Evolutionary conservation across 2,888 invertebrate genomes (phyloP).

Genomic region (Chrysolina americana): DNA sequence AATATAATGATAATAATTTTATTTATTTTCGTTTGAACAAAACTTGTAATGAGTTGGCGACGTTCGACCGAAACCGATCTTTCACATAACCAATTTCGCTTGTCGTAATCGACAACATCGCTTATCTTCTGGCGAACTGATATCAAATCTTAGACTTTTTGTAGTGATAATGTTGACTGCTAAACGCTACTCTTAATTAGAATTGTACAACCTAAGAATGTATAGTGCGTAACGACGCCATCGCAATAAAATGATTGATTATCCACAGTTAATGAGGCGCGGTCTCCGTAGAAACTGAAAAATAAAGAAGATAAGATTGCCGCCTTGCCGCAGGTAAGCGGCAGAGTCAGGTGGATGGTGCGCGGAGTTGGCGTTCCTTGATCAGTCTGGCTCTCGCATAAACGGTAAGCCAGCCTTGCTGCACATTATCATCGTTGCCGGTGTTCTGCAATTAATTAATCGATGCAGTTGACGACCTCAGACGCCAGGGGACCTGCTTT

Average conservation of each 20-base stretch:
- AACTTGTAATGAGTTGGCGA: no score
- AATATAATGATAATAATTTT: no score
- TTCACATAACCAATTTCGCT: no score
- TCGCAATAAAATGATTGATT: conserved; percentile 17
- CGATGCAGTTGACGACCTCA: conserved; percentile 24
- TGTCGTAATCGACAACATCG: no score
- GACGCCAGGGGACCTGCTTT: conserved; percentile 23
- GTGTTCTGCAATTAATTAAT: conserved; percentile 23
- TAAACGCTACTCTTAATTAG: background rate
- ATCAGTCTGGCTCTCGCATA: conserved; percentile 10
- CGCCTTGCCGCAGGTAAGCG: conserved; percentile 3
- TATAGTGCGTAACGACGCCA: conserved; percentile 15
- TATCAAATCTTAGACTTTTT: no score
- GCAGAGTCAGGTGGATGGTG: conserved; percentile 22
- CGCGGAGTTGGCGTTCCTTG: background rate
- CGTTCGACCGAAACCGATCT: no score
- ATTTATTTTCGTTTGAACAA: no score
- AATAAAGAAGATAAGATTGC: conserved; percentile 17
- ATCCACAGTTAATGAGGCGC: conserved; percentile 16
- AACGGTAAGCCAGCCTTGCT: conserved; percentile 7
- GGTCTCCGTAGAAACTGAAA: conserved; percentile 10
- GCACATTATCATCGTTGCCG: conserved; percentile 18
- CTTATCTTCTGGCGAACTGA: no score
- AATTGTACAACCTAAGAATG: background rate
- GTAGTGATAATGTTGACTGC: background rate